Percentiles rank a stretch among this genome's conserved stretches.
phyloP scores from a whole-genome alignment of 92 coral and sea anemone genomes.

The Bergia sp. region DNA sequence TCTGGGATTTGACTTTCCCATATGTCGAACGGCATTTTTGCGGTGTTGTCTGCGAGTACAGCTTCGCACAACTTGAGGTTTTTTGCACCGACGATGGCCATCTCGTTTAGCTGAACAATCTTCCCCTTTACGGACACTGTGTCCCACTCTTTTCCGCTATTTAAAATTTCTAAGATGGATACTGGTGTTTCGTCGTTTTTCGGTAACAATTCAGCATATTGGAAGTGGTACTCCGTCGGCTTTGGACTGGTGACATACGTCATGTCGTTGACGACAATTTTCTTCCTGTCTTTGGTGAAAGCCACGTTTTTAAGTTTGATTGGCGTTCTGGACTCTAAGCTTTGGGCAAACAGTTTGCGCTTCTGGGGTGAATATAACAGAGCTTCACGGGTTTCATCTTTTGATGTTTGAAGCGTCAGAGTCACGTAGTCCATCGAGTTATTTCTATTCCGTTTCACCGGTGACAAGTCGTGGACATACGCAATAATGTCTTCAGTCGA shows the following conservation, averaged over 20 bases:
- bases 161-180: no score
- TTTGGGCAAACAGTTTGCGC: slow-evolving; percentile 40
- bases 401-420: slow-evolving; percentile 46
- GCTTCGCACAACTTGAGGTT: slow-evolving; percentile 58
- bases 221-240: slow-evolving; percentile 61
- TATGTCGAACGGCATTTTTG: slow-evolving; percentile 47
- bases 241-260: slow-evolving; percentile 53
- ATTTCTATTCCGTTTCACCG: slow-evolving; percentile 39
- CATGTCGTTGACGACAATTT: slow-evolving; percentile 61
- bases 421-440: slow-evolving; percentile 37
- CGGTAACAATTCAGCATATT: slow-evolving; percentile 57
- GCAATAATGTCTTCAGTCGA: no score
- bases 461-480: slow-evolving; percentile 51
- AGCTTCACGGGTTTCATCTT: slow-evolving; percentile 31
- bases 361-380: slow-evolving; percentile 50
- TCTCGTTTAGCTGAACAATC: slow-evolving; percentile 50
- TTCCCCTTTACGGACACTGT: slow-evolving; percentile 55
- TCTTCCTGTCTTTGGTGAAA: slow-evolving; percentile 50
- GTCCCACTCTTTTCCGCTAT: slow-evolving; percentile 63
- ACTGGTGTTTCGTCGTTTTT: slow-evolving; percentile 42
- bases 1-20: slow-evolving; percentile 64
- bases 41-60: slow-evolving; percentile 58
- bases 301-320: slow-evolving; percentile 36
- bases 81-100: slow-evolving; percentile 56
- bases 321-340: slow-evolving; percentile 40